phyloP scores from a whole-genome alignment of 2,797 vertebrate genomes.

The Okamejei kenojei region DNA sequence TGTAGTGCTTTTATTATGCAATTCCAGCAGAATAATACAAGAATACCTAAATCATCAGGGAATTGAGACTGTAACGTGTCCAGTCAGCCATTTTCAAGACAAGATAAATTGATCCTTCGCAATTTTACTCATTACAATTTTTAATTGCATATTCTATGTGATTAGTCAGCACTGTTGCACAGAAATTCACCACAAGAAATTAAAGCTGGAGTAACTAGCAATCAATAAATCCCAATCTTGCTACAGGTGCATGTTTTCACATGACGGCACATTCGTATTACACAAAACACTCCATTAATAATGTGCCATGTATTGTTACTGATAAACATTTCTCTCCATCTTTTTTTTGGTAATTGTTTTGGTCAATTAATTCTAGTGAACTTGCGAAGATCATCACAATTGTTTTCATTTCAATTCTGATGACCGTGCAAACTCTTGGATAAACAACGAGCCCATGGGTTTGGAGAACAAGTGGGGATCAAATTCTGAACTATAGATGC shows the following conservation, averaged over 20 bases:
- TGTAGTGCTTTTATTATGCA: not conserved
- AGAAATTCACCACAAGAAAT: not conserved
- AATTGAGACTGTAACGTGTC: not conserved
- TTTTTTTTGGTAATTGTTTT: not conserved
- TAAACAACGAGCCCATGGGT: not conserved
- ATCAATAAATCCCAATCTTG: not conserved
- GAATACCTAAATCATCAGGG: not conserved
- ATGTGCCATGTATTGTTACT: not conserved
- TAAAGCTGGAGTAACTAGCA: not conserved
- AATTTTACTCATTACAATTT: constrained; percentile 27
- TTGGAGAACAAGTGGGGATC: not conserved
- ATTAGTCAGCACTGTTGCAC: not conserved
- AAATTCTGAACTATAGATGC: not conserved
- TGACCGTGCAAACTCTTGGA: not conserved
- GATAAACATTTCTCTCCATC: not conserved
- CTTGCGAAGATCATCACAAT: constrained; percentile 5
- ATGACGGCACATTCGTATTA: not conserved
- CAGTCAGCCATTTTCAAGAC: not conserved
- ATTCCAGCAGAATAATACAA: not conserved
- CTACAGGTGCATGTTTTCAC: not conserved
- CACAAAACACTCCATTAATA: not conserved
- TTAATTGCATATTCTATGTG: constrained; percentile 25
- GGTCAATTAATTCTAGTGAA: not conserved
- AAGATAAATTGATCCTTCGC: constrained; percentile 8
- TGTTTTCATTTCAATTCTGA: not conserved